Base-by-base conservation (phyloP, 1,140 invertebrate species). In the Artemia franciscana region DNA sequence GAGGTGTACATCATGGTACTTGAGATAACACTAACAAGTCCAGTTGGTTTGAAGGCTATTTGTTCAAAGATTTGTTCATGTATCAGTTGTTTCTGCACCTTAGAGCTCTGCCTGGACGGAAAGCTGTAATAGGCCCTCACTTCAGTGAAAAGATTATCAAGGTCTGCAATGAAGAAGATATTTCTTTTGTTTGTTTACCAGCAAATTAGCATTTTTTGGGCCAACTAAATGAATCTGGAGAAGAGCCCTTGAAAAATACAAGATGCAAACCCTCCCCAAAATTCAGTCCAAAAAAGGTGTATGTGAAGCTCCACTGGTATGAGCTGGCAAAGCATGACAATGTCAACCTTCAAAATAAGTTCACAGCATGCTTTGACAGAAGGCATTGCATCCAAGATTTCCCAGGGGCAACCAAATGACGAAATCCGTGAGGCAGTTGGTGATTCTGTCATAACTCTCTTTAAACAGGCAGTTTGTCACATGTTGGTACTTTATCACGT, bases 51-150 rank as follows among this genome's bases (percentile, higher is more conserved):
- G 68, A 70, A 39, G 12, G 15, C 4, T 24, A 58, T 23, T 28
- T 24, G 23, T 69, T 69, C 60, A 60, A 65, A 25, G 68, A 69
- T 57, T 69, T 66, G 68, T 67, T 69, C 30, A 5, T 15, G 27
- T 60, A 63, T 30, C 23, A 65, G 4, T 12, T 64, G 12, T 5
- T 68, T 7, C 65, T 63, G 15, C 39, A 24, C n/a, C 21, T 64
- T 58, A 59, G 59, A 21, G 60, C 57, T 25, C 59, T 27, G 12
- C 26, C 57, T 4, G 67, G 62, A 27, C 18, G 24, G 9, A 69
- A 65, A 58, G 62, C 62, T 39, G 12, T 68, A 4, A 64, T 68
- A 27, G 67, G 67, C 26, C 58, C 28, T 26, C 65, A 67, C 62
- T 39, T 67, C 5, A 67, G 51, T 61, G 39, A 25, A 23, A 18